Conservation (phyloP, 2,888 invertebrate species). For the Craniophora ligustri region DNA sequence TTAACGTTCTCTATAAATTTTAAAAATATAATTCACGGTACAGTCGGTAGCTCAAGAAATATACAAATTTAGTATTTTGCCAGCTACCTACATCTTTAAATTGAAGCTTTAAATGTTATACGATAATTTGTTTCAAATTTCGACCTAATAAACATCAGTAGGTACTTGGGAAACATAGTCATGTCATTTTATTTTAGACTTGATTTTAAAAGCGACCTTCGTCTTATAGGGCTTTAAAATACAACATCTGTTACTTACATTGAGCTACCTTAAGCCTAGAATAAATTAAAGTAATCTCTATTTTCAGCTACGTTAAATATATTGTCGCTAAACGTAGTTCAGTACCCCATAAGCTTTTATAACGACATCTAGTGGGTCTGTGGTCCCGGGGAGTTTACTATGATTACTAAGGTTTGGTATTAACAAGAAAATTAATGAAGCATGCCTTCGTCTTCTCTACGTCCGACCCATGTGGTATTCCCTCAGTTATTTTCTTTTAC, state of each 20-base stretch:
- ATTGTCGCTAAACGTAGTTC: background rate
- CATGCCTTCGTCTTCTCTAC: background rate
- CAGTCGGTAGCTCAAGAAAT: too few relatives aligned
- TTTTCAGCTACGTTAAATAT: background rate
- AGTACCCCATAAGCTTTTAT: constrained; percentile 4
- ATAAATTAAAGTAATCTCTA: constrained; percentile 9
- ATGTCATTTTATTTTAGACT: background rate
- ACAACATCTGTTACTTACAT: background rate
- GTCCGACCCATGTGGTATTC: too few relatives aligned
- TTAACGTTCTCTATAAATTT: too few relatives aligned
- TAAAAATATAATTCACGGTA: too few relatives aligned
- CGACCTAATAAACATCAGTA: too few relatives aligned
- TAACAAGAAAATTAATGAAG: constrained; percentile 1
- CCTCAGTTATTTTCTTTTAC: too few relatives aligned
- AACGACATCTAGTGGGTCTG: background rate
- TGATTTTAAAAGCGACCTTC: background rate
- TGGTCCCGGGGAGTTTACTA: constrained; percentile 4
- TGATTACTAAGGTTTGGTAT: background rate
- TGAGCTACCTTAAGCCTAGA: background rate
- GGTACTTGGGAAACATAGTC: background rate
- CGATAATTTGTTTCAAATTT: too few relatives aligned
- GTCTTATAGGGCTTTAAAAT: background rate
- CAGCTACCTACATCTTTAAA: too few relatives aligned
- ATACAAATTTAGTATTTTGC: too few relatives aligned
- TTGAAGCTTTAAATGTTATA: too few relatives aligned